Conservation (phyloP, 2,797 vertebrate species). For the Neosilurus hyrtlii region DNA sequence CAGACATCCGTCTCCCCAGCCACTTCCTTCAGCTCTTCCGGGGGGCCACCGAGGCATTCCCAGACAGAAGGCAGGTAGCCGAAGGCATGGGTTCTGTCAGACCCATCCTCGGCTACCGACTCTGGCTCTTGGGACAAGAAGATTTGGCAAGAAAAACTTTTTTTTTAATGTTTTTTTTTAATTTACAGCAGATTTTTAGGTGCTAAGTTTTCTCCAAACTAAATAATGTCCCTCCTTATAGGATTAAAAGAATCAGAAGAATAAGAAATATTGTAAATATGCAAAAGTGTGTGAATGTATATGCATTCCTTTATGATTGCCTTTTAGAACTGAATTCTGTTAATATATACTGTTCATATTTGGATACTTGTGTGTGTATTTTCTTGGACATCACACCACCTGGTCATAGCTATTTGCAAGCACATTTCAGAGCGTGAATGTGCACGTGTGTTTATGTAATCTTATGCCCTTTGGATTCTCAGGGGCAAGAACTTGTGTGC, state of each 20-base stretch:
- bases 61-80: too few relatives aligned
- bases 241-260: background rate
- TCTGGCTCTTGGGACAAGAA: too few relatives aligned
- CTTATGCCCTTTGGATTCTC: conserved; percentile 45
- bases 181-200: background rate
- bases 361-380: background rate
- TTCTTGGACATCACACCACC: background rate
- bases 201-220: background rate
- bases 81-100: too few relatives aligned
- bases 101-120: too few relatives aligned
- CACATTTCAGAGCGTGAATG: conserved; percentile 24
- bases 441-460: conserved; percentile 45
- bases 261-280: background rate
- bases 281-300: background rate
- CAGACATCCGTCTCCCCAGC: too few relatives aligned
- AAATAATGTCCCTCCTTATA: background rate
- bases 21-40: too few relatives aligned
- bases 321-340: background rate
- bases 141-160: too few relatives aligned
- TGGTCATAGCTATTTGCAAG: background rate
- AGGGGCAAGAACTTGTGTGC: conserved; percentile 38
- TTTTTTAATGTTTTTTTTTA: too few relatives aligned
- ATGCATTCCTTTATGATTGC: background rate
- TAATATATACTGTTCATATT: background rate
- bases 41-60: too few relatives aligned